Percentiles rank a stretch among this genome's conserved stretches.
Conservation (phyloP, 1,140 invertebrate genomes). For the Eumeta japonica region DNA sequence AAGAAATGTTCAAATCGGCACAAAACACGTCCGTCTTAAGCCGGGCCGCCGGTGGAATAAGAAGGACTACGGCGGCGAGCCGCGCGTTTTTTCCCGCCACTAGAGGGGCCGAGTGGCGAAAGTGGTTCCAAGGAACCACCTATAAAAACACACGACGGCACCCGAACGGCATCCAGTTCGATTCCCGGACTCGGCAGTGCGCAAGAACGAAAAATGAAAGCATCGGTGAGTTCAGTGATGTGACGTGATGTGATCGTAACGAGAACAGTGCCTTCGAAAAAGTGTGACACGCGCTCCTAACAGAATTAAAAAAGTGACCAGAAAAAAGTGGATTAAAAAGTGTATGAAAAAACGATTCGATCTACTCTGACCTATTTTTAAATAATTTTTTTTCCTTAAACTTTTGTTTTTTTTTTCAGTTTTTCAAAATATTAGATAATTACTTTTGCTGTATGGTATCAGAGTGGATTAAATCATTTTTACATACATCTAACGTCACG, state of each 20-base stretch:
- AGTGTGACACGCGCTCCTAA: too few relatives aligned
- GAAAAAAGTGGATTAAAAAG: too few relatives aligned
- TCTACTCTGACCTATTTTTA: too few relatives aligned
- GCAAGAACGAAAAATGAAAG: conserved; percentile 57
- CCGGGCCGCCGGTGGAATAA: conserved; percentile 30
- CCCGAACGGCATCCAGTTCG: conserved; percentile 68
- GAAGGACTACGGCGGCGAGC: conserved; percentile 35
- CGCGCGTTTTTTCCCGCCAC: conserved; percentile 35
- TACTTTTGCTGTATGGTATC: too few relatives aligned
- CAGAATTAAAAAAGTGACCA: too few relatives aligned
- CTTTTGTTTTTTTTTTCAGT: too few relatives aligned
- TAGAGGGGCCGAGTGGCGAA: conserved; percentile 53
- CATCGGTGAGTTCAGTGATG: conserved; percentile 56
- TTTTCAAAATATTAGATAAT: too few relatives aligned
- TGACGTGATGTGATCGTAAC: too few relatives aligned
- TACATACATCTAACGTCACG: too few relatives aligned
- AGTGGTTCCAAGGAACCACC: conserved; percentile 52
- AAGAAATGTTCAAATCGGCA: conserved; percentile 17
- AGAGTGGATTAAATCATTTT: too few relatives aligned
- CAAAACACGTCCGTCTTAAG: conserved; percentile 30
- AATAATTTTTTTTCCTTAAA: too few relatives aligned
- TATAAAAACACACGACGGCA: conserved; percentile 64
- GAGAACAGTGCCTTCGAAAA: conserved; percentile 49
- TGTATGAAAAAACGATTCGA: too few relatives aligned
- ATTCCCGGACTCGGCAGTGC: conserved; percentile 64